Conservation (phyloP, 2,797 vertebrate genomes). For the Amblyopsis hoosieri region DNA sequence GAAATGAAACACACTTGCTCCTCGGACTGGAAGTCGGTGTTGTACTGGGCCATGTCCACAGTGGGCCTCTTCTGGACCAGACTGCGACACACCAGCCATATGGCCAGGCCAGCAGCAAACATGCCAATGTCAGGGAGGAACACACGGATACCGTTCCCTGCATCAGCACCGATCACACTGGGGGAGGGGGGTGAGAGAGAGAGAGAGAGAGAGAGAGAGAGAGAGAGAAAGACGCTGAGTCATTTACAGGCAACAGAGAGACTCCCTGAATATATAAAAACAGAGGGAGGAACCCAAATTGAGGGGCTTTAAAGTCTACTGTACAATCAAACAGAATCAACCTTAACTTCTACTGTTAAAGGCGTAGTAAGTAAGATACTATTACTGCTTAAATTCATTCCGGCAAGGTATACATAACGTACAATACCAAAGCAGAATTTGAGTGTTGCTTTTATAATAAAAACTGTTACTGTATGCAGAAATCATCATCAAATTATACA, state of each 20-base stretch:
- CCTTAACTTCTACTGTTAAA: too few relatives aligned
- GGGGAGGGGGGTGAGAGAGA: conserved; percentile 18
- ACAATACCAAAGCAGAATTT: too few relatives aligned
- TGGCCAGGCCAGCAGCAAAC: conserved; percentile 88
- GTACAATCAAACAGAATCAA: too few relatives aligned
- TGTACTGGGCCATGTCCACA: conserved; percentile 90
- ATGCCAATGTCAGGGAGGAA: conserved; percentile 96
- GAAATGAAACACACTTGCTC: conserved; percentile 83
- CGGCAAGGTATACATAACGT: too few relatives aligned
- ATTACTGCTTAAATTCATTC: too few relatives aligned
- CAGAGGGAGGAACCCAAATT: background rate
- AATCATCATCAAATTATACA: too few relatives aligned
- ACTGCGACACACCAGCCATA: conserved; percentile 94
- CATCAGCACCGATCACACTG: conserved; percentile 92
- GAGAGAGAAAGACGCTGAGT: background rate
- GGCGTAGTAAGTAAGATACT: too few relatives aligned
- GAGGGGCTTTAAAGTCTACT: too few relatives aligned
- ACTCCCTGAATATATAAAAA: conserved; percentile 2
- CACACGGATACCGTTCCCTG: conserved; percentile 93
- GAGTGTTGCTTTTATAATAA: too few relatives aligned
- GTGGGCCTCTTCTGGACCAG: conserved; percentile 85
- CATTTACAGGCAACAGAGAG: conserved; percentile 5
- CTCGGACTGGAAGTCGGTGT: conserved; percentile 88
- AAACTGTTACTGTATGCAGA: too few relatives aligned
- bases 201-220: background rate